Evolutionary conservation across 2,113 vertebrate genomes (phyloP).

Genomic region (Cettia cetti): DNA sequence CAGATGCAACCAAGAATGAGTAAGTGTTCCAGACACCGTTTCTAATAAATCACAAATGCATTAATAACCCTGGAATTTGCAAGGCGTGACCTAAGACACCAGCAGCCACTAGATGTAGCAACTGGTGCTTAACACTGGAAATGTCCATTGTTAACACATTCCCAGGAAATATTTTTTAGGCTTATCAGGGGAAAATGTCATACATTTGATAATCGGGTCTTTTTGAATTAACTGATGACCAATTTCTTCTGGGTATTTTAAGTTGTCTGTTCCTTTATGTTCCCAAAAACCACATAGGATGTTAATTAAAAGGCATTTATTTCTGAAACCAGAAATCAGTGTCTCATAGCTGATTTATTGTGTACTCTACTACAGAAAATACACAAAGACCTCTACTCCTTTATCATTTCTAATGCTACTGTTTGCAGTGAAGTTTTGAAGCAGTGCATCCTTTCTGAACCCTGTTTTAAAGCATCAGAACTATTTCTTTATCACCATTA

Average conservation of each 20-base stretch:
- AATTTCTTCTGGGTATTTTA: conserved; percentile 36
- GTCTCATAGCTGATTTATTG: conserved; percentile 37
- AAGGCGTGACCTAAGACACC: conserved; percentile 67
- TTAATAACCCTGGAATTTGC: conserved; percentile 66
- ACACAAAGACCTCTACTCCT: neutral
- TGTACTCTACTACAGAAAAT: neutral
- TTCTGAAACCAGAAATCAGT: conserved; percentile 52
- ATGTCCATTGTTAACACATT: conserved; percentile 68
- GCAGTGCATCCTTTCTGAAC: neutral
- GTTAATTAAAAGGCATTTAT: conserved; percentile 43
- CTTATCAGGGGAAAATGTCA: conserved; percentile 64
- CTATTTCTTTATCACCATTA: neutral
- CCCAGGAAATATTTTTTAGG: conserved; percentile 63
- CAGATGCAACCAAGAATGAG: conserved; percentile 76
- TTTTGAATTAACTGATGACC: conserved; percentile 39
- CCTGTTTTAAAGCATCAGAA: neutral
- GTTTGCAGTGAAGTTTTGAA: neutral
- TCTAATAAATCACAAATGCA: conserved; percentile 67
- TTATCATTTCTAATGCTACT: neutral
- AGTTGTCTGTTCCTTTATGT: conserved; percentile 49
- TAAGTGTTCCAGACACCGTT: conserved; percentile 73
- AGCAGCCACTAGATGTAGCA: conserved; percentile 61
- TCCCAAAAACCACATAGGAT: neutral
- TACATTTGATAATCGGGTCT: conserved; percentile 46
- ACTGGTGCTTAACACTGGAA: conserved; percentile 66